These are phyloP conservation scores for Ichneumon xanthorius DNA, from an alignment of 2,888 invertebrate species.

Conservation along the genomic window DNA sequence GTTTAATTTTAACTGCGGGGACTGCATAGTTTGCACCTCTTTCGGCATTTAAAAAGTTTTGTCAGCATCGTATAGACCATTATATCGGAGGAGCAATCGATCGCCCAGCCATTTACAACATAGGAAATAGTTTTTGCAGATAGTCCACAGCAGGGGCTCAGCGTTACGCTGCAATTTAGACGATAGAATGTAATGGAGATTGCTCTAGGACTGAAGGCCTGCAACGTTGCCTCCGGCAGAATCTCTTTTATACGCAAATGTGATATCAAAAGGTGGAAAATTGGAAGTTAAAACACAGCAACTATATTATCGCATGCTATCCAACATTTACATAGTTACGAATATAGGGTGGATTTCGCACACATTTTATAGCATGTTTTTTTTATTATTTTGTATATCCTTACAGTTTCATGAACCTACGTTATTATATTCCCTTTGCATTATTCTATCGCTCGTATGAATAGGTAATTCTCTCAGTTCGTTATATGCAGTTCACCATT, in stretches of 20 bases:
- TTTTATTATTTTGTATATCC: not conserved
- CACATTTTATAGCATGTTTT: not conserved
- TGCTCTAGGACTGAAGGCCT: not conserved
- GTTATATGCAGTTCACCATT: not conserved
- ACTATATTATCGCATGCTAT: not conserved
- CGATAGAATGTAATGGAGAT: slow-evolving; percentile 12
- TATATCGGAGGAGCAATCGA: not conserved
- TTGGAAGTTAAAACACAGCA: no score
- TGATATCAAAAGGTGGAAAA: not conserved
- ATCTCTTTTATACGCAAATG: not conserved
- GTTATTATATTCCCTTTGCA: not conserved
- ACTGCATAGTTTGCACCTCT: not conserved
- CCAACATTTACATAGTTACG: not conserved
- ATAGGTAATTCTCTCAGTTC: not conserved
- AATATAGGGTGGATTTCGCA: not conserved
- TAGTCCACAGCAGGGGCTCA: not conserved
- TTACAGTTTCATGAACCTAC: not conserved
- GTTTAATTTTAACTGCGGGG: not conserved
- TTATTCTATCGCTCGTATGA: not conserved
- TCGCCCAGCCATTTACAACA: not conserved
- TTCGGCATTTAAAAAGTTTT: not conserved
- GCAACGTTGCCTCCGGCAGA: not conserved
- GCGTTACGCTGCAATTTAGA: not conserved
- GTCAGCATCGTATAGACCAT: not conserved
- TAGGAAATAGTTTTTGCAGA: slow-evolving; percentile 11